These are phyloP conservation scores for Cryptus viduatorius DNA, from an alignment of 2,888 invertebrate genomes.

Conservation along the genomic window DNA sequence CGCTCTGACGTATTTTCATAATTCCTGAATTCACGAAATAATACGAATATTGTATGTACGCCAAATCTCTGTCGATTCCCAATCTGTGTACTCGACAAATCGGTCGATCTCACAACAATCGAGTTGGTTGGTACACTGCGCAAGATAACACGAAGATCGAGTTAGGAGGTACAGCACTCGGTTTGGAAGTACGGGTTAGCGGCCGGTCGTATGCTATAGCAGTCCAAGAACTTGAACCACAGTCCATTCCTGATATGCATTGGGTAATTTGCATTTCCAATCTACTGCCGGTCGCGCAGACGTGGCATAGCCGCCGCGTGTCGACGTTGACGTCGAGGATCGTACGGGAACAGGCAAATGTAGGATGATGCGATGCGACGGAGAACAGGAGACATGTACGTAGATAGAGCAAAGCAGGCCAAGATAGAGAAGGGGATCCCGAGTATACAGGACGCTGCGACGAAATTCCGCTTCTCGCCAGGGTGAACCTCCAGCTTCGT, in stretches of 20 bases:
- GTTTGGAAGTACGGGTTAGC: conserved; percentile 26
- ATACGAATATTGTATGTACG: neutral
- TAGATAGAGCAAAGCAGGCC: conserved; percentile 28
- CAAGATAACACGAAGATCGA: conserved; percentile 11
- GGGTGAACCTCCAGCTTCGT: conserved; percentile 19
- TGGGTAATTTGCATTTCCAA: conserved; percentile 65
- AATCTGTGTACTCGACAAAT: neutral
- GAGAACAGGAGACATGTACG: neutral
- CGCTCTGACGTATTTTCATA: neutral
- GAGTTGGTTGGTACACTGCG: neutral
- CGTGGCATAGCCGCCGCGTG: neutral
- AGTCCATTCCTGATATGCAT: conserved; percentile 37
- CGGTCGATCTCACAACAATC: conserved; percentile 1
- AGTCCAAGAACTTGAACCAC: conserved; percentile 18
- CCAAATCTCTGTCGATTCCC: neutral
- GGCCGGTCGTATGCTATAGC: neutral
- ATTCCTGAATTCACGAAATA: conserved; percentile 11
- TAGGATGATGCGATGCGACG: conserved; percentile 18
- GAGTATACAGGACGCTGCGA: conserved; percentile 26
- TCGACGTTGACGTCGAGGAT: conserved; percentile 38
- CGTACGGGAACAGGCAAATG: conserved; percentile 24
- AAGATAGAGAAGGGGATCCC: conserved; percentile 27
- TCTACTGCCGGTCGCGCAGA: conserved; percentile 36
- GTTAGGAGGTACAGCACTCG: neutral
- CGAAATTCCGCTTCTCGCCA: conserved; percentile 49